Conservation (phyloP, 1,140 invertebrate genomes). For the Drosophila melanogaster region DNA sequence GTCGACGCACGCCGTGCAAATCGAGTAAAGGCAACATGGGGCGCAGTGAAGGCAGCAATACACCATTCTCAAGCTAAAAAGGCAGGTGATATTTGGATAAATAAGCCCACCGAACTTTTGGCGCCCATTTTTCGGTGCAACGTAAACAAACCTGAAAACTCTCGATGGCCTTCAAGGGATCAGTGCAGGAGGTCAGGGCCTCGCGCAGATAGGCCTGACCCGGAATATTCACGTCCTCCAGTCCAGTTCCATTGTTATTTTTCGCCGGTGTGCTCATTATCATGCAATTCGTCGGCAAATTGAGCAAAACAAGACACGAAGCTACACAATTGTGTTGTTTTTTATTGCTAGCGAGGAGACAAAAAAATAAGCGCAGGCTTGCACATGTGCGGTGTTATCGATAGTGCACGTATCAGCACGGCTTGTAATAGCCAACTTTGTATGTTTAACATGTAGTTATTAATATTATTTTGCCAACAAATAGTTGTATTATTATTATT, state of each 20-base stretch:
- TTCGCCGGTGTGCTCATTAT: constrained; percentile 73
- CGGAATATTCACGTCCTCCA: constrained; percentile 96
- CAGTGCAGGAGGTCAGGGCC: constrained; percentile 97
- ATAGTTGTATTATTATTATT: too few species aligned
- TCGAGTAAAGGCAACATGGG: constrained; percentile 98
- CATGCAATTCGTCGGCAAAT: constrained; percentile 32
- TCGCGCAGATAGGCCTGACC: constrained; percentile 95
- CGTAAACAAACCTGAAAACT: constrained; percentile 93
- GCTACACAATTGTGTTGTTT: constrained; percentile 23
- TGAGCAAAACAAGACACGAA: neutral
- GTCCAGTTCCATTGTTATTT: constrained; percentile 84
- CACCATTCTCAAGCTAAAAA: constrained; percentile 93
- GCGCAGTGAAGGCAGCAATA: constrained; percentile 95
- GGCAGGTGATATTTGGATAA: constrained; percentile 1
- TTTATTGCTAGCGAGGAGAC: constrained; percentile 2
- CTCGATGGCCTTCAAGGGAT: constrained; percentile 98
- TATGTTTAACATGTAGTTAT: too few species aligned
- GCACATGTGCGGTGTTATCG: neutral
- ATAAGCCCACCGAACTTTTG: constrained; percentile 28
- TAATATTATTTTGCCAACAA: too few species aligned
- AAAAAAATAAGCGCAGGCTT: constrained; percentile 1
- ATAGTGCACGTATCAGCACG: neutral
- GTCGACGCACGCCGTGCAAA: constrained; percentile 94
- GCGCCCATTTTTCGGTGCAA: constrained; percentile 41
- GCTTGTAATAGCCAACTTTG: neutral